Conservation (phyloP, 2,797 vertebrate genomes). For the Sparidentex hasta region DNA sequence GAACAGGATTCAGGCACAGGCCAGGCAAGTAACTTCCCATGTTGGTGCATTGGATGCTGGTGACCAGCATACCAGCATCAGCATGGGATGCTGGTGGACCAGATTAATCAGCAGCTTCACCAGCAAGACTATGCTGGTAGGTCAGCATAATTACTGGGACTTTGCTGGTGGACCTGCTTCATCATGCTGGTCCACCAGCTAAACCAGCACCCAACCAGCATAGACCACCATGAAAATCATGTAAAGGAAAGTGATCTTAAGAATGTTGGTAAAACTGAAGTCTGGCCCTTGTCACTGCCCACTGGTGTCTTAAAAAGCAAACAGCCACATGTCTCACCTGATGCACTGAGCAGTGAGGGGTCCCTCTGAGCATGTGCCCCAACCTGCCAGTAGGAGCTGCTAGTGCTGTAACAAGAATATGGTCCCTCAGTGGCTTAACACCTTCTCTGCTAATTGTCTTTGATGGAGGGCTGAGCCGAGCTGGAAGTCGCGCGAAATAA, state of each 20-base stretch:
- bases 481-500: slow-evolving; percentile 39
- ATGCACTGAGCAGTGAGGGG: not conserved
- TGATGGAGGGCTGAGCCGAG: slow-evolving; percentile 40
- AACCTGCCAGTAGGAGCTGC: slow-evolving; percentile 39
- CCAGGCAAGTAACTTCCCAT: too few species aligned
- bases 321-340: not conserved
- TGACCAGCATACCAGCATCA: too few species aligned
- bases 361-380: slow-evolving; percentile 1
- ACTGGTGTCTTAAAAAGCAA: not conserved
- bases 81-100: too few species aligned
- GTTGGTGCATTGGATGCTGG: too few species aligned
- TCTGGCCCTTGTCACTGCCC: not conserved
- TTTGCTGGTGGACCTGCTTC: too few species aligned
- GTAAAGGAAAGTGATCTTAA: not conserved
- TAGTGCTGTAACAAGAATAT: slow-evolving; percentile 38
- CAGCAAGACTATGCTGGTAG: too few species aligned
- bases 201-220: too few species aligned
- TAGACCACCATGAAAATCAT: too few species aligned
- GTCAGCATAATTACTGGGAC: too few species aligned
- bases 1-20: too few species aligned
- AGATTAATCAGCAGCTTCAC: too few species aligned
- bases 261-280: not conserved
- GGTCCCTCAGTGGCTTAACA: slow-evolving; percentile 46
- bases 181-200: too few species aligned
- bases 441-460: slow-evolving; percentile 46